Evolutionary conservation across 1,140 invertebrate genomes (phyloP).

Genomic region (Dryas iulia): DNA sequence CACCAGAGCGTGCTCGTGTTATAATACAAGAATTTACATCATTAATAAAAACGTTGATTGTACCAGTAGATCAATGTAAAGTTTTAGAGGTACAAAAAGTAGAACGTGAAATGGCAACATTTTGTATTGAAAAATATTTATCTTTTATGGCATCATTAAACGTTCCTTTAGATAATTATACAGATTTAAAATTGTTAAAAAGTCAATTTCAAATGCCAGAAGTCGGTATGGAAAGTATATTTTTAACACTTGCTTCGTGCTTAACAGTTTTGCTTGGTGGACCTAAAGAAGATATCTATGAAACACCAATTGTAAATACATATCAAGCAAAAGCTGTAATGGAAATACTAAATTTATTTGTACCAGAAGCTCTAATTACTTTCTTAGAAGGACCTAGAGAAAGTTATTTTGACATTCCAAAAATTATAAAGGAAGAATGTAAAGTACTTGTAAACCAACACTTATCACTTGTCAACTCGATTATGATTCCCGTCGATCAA

Average conservation of each 20-base stretch:
- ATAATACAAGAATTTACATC: background rate
- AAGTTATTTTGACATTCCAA: background rate
- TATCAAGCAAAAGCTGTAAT: background rate
- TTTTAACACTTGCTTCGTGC: too few relatives aligned
- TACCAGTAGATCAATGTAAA: background rate
- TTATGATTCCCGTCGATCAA: background rate
- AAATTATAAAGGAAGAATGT: background rate
- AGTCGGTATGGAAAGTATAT: too few relatives aligned
- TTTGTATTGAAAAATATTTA: background rate
- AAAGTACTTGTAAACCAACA: background rate
- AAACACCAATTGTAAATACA: background rate
- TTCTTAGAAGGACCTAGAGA: background rate
- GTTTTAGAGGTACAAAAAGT: conserved; percentile 4
- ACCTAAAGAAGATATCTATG: background rate
- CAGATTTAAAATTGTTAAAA: too few relatives aligned
- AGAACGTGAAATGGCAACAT: background rate
- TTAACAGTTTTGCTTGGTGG: too few relatives aligned
- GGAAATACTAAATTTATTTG: background rate
- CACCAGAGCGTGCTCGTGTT: background rate
- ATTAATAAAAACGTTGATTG: background rate
- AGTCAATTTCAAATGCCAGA: too few relatives aligned
- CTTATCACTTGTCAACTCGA: background rate
- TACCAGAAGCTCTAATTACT: background rate
- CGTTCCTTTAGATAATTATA: background rate
- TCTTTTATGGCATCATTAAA: background rate